Evolutionary conservation across 2,888 invertebrate genomes (phyloP).

Genomic region (Eudasyphora cyanicolor): DNA sequence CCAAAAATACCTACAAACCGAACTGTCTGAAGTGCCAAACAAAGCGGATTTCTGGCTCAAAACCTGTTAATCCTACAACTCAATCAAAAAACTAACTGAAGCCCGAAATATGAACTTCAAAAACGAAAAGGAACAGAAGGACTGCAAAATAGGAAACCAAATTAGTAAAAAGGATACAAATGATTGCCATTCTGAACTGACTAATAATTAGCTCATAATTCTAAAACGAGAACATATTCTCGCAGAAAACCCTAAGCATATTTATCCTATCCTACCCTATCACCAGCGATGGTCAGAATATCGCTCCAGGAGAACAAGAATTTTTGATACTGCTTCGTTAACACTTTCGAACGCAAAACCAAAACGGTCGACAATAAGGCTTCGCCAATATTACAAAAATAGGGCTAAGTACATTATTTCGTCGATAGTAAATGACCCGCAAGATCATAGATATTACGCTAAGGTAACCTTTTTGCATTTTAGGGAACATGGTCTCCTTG

Average conservation of each 20-base stretch:
- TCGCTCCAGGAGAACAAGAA: neutral
- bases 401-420: neutral
- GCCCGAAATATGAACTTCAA: too few relatives aligned
- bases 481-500: neutral
- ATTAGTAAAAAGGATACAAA: too few relatives aligned
- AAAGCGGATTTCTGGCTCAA: neutral
- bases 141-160: too few relatives aligned
- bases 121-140: too few relatives aligned
- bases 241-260: neutral
- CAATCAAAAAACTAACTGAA: too few relatives aligned
- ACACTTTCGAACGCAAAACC: neutral
- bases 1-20: conserved; percentile 27
- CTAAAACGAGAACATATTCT: too few relatives aligned
- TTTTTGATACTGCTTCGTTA: neutral
- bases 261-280: neutral
- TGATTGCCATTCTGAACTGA: too few relatives aligned
- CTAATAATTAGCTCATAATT: too few relatives aligned
- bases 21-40: conserved; percentile 9
- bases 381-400: neutral
- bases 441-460: conserved; percentile 8
- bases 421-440: neutral
- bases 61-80: neutral
- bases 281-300: neutral
- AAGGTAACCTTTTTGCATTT: conserved; percentile 10
- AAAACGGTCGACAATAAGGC: neutral